Base-by-base conservation (phyloP, 2,888 invertebrate species). In the Theretra japonica region DNA sequence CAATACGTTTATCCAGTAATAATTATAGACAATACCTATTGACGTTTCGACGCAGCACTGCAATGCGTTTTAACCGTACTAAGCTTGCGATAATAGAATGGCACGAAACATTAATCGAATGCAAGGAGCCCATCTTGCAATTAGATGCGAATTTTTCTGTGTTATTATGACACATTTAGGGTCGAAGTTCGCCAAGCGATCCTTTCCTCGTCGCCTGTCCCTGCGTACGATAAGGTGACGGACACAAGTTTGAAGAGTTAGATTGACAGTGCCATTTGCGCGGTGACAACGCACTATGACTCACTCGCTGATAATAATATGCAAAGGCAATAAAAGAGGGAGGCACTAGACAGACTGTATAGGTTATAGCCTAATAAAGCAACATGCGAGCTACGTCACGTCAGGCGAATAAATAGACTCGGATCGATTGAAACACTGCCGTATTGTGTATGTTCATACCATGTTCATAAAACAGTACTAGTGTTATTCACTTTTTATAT, bases 191-290 rank as follows among this genome's bases (percentile, higher is more conserved):
- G 70, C 72, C 73, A 74, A 72, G 73, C 74, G 11, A 77, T 72
- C 76, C 76, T 79, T 80, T 77, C 77, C 21, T 70, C 59, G 59
- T 4, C 11, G 21, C 28, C 80, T 75, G 77, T 73, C 76, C 72
- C 73, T 70, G 75, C 70, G 71, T 69, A 70, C 75, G 81, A 85
- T 85, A 86, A 83, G 75, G 73, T 77, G 81, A 77, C 77, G 79
- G 79, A 80, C 80, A 78, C 79, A 82, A 74, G 75, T 79, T 78
- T 76, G 81, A 81, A 82, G 85, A 82, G 85, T 84, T 85, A 82
- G 80, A 83, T 82, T 83, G 82, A 83, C 82, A 79, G 81, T 81
- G 85, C 80, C 84, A 83, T 85, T 83, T 80, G 75, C 79, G 78
- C 77, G 74, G 77, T 79, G 80, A 78, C 80, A 76, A 75, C 76